These are phyloP conservation scores for Trichosurus vulpecula DNA, from an alignment of 2,797 vertebrate genomes.

Conservation along the genomic window DNA sequence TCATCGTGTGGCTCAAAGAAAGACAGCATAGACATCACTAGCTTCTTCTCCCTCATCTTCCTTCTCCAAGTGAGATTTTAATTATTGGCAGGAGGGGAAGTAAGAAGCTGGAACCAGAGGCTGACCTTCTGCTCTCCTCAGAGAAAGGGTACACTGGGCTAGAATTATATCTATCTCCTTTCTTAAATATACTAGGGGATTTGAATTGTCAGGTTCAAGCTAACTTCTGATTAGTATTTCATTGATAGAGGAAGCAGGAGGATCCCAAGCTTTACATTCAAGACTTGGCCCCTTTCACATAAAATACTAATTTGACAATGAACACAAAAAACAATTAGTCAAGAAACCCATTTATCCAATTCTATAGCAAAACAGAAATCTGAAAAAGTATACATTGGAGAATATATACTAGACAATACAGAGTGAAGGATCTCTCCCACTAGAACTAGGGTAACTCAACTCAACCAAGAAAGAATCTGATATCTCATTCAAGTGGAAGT, in stretches of 20 bases:
- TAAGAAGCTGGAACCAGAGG: neutral
- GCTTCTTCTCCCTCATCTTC: neutral
- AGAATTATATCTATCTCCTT: neutral
- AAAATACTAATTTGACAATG: neutral
- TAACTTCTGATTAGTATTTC: neutral
- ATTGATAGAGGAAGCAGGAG: neutral
- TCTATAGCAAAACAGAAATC: neutral
- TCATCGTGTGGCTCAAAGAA: neutral
- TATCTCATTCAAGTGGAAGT: slow-evolving; percentile 19
- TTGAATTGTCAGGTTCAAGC: neutral
- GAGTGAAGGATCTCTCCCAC: neutral
- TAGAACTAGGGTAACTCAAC: neutral
- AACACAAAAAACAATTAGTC: neutral
- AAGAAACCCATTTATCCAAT: neutral
- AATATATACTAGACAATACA: neutral
- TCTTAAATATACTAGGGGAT: neutral
- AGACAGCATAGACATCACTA: neutral
- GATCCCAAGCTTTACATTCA: neutral
- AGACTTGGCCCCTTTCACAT: neutral
- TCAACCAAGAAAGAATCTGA: slow-evolving; percentile 2
- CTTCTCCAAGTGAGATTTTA: neutral
- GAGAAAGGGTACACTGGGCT: neutral
- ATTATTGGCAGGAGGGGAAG: neutral
- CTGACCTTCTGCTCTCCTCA: neutral
- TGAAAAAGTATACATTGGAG: neutral